Evolutionary conservation across 2,113 vertebrate genomes (phyloP), one percentile per base, ranked within the genome.

Genomic region (Rhynchomys soricoides): DNA sequence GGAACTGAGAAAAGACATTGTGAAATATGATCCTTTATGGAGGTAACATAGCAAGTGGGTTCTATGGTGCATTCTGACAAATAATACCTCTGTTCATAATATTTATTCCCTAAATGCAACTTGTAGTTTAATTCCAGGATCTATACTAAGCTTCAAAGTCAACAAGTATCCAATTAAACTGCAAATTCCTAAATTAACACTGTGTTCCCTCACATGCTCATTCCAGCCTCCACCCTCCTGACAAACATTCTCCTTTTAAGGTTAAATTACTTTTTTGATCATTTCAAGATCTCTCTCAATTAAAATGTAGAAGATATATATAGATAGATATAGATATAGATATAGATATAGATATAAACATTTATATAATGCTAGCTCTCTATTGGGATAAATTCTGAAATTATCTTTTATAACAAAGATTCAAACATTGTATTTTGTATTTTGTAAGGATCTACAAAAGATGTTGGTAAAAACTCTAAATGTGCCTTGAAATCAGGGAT

Each of bases 11-110:
- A 48, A 86, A 92, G 75, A 88, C 37, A 81, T 85, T 64, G 70
- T 95, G 34, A 94, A 96, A 71, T 52, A 57, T 34, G 11, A 81
- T 45, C 40, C 3, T 50, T 95, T 94, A 57, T 55, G n/a, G 19
- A 86, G 37, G 52, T n/a, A 3, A 16, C 7, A 86, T 22, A 7
- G 48, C 48, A 66, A 55, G 8, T 48, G 13, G 19, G 2, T 75
- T 89, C 43, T 34, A 17, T 82, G 71, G 37, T 95, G 7, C 73
- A 82, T 93, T 93, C 93, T 93, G 29, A 43, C 93, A 94, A 94
- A n/a, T 8, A 43, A 68, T 71, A 40, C 9, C 5, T 40, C 19
- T 89, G 24, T 86, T 86, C 83, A 55, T 64, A 74, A 95, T 73
- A 29, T 22, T 89, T 92, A 10, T 19, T 90, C 13, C n/a, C 50